Percentiles rank a stretch among this genome's conserved stretches.
These are phyloP conservation scores for Heliothis virescens DNA, from an alignment of 1,140 invertebrate genomes.

Conservation along the genomic window DNA sequence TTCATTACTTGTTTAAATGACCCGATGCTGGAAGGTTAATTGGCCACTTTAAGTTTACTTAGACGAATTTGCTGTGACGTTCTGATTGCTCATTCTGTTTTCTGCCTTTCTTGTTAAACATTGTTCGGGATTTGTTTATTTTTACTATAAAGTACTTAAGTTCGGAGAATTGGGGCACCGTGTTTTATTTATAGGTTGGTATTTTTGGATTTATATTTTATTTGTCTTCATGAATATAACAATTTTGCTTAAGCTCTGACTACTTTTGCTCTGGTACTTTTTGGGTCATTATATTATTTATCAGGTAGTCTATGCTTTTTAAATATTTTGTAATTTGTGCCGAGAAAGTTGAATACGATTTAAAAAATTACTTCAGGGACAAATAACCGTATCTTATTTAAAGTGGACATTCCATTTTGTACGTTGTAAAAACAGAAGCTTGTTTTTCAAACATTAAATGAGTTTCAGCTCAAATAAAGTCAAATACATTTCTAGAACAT, in stretches of 20 bases:
- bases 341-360: neutral
- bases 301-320: too few species aligned
- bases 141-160: neutral
- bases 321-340: neutral
- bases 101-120: conserved; percentile 14
- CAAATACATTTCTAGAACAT: neutral
- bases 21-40: conserved; percentile 37
- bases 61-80: conserved; percentile 16
- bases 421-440: neutral
- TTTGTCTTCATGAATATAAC: too few species aligned
- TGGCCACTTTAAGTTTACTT: conserved; percentile 34
- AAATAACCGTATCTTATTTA: neutral
- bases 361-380: neutral
- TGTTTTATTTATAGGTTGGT: neutral
- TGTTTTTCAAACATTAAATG: neutral
- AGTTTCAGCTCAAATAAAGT: neutral
- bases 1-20: conserved; percentile 35
- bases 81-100: conserved; percentile 33
- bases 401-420: neutral
- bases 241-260: too few species aligned
- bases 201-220: neutral
- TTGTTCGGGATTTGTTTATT: conserved; percentile 21
- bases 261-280: too few species aligned
- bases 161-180: neutral
- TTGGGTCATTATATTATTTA: too few species aligned